Base-by-base conservation (phyloP, 2,113 vertebrate species). In the Clarias magur region DNA sequence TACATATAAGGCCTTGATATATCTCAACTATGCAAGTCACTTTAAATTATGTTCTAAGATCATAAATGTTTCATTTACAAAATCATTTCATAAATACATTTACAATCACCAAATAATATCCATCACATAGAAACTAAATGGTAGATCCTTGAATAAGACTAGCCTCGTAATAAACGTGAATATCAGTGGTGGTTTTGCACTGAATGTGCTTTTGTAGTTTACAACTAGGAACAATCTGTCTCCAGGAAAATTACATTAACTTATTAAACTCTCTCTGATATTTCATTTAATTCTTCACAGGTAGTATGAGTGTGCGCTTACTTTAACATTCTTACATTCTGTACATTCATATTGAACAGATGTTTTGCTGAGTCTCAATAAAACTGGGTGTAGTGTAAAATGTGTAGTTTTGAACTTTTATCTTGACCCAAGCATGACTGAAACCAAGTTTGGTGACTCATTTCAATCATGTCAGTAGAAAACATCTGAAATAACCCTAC, bases 1-100 rank as follows among this genome's bases (percentile, higher is more conserved):
- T 38, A 34, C 57, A 54, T 67, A n/a, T 73, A 60, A 25, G 59
- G 42, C 57, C 42, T 80, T 60, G 75, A 56, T 80, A 85, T 67
- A 80, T 63, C 60, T 80, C 75, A 70, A 80, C 63, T 25, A 68
- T 80, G 53, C 62, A 80, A 2, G 23, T 80, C 48, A 67, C n/a
- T 34, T 80, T 80, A 80, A 86, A 86, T 80, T 68, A 68, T 68
- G 27, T 48, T 48, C n/a, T 68, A 38, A 25, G 60, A 23, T 79
- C 56, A 34, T 86, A 65, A 65, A 16, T 79, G 48, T 68, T 78
- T 65, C 75, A 80, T 80, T 63, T 86, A 86, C 73, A 85, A 63
- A 86, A 63, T 86, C 19, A 42, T 87, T 82, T 83, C 75, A 75
- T 87, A 76, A 87, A 82, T 82, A 87, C 80, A 82, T 76, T 83